Evolutionary conservation across 2,888 invertebrate genomes (phyloP).

Genomic region (Mallateleia sp.): DNA sequence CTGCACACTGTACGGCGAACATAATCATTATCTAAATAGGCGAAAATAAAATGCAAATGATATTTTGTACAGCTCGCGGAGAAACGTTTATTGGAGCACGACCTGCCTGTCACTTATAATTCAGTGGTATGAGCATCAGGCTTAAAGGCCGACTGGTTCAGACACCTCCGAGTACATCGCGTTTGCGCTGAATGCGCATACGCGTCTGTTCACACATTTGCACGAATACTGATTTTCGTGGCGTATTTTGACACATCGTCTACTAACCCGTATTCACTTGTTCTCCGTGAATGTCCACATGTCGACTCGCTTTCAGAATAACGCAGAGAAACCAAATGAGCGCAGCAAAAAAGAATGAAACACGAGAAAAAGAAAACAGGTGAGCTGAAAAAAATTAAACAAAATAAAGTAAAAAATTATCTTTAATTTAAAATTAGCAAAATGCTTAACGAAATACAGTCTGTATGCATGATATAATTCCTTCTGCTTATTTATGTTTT

Average conservation of each 20-base stretch:
- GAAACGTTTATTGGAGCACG: constrained; percentile 55
- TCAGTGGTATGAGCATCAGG: constrained; percentile 50
- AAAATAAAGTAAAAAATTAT: too few relatives aligned
- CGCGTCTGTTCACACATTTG: constrained; percentile 62
- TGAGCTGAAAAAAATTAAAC: constrained; percentile 27
- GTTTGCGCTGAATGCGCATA: constrained; percentile 27
- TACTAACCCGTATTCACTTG: constrained; percentile 71
- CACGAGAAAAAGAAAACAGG: constrained; percentile 49
- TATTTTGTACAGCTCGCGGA: constrained; percentile 43
- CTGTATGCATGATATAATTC: too few relatives aligned
- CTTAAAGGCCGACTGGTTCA: constrained; percentile 51
- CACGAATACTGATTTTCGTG: constrained; percentile 67
- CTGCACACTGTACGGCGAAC: constrained; percentile 10
- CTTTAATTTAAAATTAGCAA: too few relatives aligned
- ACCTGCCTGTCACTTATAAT: constrained; percentile 58
- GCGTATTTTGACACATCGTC: constrained; percentile 73
- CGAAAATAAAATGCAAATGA: constrained; percentile 58
- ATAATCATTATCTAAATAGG: constrained; percentile 54
- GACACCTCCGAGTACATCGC: constrained; percentile 33
- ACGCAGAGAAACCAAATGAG: constrained; percentile 63
- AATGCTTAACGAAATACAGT: too few relatives aligned
- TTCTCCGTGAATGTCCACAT: constrained; percentile 69
- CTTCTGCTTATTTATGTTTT: too few relatives aligned
- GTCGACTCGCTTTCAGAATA: constrained; percentile 58
- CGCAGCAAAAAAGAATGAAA: constrained; percentile 41